Percentiles rank a stretch among this genome's conserved stretches.
Evolutionary conservation across 92 coral and sea anemone species (phyloP).

Genomic region (Hydrozoanthus gracilis): DNA sequence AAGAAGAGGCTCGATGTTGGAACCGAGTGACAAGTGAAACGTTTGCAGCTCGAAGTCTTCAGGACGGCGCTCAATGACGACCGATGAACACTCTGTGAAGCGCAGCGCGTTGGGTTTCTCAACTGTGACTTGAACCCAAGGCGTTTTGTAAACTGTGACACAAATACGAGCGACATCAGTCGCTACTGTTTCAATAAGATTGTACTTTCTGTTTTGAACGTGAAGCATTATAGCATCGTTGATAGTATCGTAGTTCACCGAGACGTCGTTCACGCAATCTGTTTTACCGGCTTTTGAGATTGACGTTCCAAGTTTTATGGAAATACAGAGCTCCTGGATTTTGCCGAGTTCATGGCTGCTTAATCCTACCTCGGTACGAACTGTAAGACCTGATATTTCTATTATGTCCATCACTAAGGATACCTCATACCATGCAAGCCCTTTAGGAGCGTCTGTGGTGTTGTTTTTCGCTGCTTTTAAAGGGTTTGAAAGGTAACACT

Average conservation of each 20-base stretch:
- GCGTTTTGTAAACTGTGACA: constrained; percentile 60
- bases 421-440: too few relatives aligned
- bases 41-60: constrained; percentile 67
- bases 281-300: constrained; percentile 65
- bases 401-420: constrained; percentile 56
- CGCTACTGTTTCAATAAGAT: constrained; percentile 76
- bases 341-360: constrained; percentile 66
- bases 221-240: constrained; percentile 65
- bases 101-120: constrained; percentile 67
- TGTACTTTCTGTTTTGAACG: constrained; percentile 73
- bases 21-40: constrained; percentile 70
- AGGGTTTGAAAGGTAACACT: too few relatives aligned
- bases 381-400: constrained; percentile 60
- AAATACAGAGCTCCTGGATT: constrained; percentile 67
- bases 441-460: too few relatives aligned
- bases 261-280: constrained; percentile 58
- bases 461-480: too few relatives aligned
- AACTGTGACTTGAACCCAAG: constrained; percentile 66
- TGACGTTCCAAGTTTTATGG: constrained; percentile 42
- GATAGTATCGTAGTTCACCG: constrained; percentile 59
- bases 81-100: constrained; percentile 63
- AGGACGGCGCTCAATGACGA: constrained; percentile 59
- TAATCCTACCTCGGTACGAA: constrained; percentile 73
- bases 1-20: constrained; percentile 63
- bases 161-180: constrained; percentile 81